Base-by-base conservation (phyloP, 2,797 vertebrate species). In the Mormyrus proboscirostris region DNA sequence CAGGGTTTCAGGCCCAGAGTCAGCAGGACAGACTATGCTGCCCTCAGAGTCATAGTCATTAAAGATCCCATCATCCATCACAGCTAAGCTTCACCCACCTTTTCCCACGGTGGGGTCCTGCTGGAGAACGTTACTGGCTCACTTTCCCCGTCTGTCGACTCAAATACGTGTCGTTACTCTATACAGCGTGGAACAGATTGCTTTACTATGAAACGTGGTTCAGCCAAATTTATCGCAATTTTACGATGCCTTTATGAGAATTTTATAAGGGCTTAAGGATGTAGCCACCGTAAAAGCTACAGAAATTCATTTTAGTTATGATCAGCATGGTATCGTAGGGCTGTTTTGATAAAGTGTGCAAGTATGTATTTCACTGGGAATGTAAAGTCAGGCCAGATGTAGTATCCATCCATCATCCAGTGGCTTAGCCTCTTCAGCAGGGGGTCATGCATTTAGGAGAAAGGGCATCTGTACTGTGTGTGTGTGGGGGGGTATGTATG, bases 131-230 rank as follows among this genome's bases (percentile, higher is more conserved):
- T 25, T 57, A 38, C 47, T 9, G 19, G 22, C 53, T 25, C 82
- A 25, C 44, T 16, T 33, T 89, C 16, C 55, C 57, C 38, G 8
- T 59, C 82, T 51, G 57, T 22, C 55, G 14, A 25, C 53, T 51
- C 14, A 65, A 84, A 65, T 4, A 69, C 47, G 47, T 12, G 16
- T 47, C 55, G 73, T 92, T 79, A 86, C 59, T 50, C 44, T 82
- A 82, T 47, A n/a, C n/a, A 14, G 10, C 29, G 47, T 25, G 25
- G 25, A 19, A 25, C 83, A 51, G 22, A 50, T 53, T 29, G 50
- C 8, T 53, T 85, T 53, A 29, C 22, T 53, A 14, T 85, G 33
- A 85, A 82, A 47, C 16, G 47, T 22, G 41, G 76, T 82, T 82
- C 44, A 47, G 19, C 19, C 41, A 47, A 47, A 82, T 47, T 82